Conservation (phyloP, 2,888 invertebrate species). For the Ennomos quercinarius region DNA sequence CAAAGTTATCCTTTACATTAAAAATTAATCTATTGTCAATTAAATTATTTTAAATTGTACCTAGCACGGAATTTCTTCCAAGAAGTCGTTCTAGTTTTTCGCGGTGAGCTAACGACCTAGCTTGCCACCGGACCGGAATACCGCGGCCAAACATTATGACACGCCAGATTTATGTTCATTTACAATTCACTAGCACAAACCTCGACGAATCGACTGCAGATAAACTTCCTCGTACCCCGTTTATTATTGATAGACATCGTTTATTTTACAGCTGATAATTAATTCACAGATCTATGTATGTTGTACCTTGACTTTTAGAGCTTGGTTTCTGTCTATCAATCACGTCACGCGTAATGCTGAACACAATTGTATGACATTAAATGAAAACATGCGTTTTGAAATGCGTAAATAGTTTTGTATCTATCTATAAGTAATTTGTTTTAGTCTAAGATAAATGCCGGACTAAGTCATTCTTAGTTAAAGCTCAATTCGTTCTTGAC, state of each 20-base stretch:
- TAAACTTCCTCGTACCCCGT: conserved; percentile 49
- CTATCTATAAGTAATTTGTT: too few relatives aligned
- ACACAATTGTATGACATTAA: too few relatives aligned
- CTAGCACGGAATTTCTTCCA: too few relatives aligned
- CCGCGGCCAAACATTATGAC: conserved; percentile 57
- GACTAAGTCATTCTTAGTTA: too few relatives aligned
- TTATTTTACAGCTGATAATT: conserved; percentile 26
- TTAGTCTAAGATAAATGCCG: too few relatives aligned
- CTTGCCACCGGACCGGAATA: conserved; percentile 33
- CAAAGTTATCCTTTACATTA: too few relatives aligned
- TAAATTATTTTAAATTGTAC: too few relatives aligned
- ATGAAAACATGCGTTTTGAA: too few relatives aligned
- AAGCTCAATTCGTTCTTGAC: too few relatives aligned
- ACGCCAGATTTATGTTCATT: conserved; percentile 55
- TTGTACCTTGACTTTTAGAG: conserved; percentile 4
- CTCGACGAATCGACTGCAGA: conserved; percentile 36
- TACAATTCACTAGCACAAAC: conserved; percentile 50
- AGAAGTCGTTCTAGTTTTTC: background rate
- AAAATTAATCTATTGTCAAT: too few relatives aligned
- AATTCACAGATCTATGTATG: conserved; percentile 18
- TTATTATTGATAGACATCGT: conserved; percentile 44
- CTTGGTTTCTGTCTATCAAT: conserved; percentile 20
- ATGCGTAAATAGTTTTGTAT: too few relatives aligned
- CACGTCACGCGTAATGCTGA: background rate
- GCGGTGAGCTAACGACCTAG: conserved; percentile 20